Base-by-base conservation (phyloP, 35 echinoderm and acorn worm genomes). In the Apostichopus japonicus region DNA sequence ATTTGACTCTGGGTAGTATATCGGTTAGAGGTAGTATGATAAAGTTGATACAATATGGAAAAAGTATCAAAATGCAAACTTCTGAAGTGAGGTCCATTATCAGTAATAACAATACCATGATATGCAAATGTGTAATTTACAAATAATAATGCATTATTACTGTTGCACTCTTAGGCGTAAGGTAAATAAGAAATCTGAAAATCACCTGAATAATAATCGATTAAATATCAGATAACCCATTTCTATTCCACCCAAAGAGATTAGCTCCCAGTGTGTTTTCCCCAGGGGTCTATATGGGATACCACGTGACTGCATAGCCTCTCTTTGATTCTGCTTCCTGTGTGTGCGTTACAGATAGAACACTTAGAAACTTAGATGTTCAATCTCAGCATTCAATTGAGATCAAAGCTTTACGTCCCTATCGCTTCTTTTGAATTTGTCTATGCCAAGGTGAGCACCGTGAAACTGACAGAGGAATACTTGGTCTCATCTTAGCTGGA, bases 1-100 rank as follows among this genome's bases (percentile, higher is more conserved):
- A 65, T 57, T 87, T 65, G 4, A 87, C 83, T 87, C 6, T 33
- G 27, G 27, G 27, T 33, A 33, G 27, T 44, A 44, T 44, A 44
- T 44, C 19, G 54, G 55, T 55, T 87, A 5, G 55, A 87, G 19
- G 83, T 87, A 65, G n/a, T 62, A 86, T 87, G 83, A 87, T 63
- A 0, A 61, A 87, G 58, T 11, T 87, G 83, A 87, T 87, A 87
- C 54, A 61, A 44, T 44, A 44, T 44, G 33, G 33, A 44, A 44
- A 44, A 65, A 2, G 56, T 65, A 63, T 59, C 24, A 65, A 87
- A 25, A 11, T 21, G 17, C 10, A 5, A 4, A 87, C 83, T 22
- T 61, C 22, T 65, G 1, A 56, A 87, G 8, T 61, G 83, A 15
- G 83, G 83, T 51, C 83, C 21, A 21, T 87, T 87, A 87, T 65